phyloP scores from a whole-genome alignment of 2,797 vertebrate genomes.

The Onychomys arenicola region DNA sequence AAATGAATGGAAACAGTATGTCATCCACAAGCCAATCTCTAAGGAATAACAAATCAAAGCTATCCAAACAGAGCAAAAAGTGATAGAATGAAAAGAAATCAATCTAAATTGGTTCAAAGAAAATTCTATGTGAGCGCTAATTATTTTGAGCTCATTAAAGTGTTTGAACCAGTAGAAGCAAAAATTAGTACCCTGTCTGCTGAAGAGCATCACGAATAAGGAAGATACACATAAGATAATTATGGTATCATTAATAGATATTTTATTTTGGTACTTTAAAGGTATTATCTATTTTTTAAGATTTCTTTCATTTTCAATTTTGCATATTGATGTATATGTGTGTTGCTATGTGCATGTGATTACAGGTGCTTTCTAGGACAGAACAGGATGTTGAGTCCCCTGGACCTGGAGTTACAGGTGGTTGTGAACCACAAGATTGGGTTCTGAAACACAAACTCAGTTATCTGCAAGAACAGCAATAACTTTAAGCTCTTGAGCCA shows the following conservation, averaged over 20 bases:
- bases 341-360: neutral
- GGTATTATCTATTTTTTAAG: neutral
- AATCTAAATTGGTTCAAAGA: neutral
- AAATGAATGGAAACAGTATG: neutral
- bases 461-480: neutral
- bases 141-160: neutral
- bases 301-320: neutral
- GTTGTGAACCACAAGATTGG: neutral
- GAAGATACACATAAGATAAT: neutral
- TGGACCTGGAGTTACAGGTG: neutral
- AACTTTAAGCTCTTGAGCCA: no score
- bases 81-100: neutral
- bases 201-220: neutral
- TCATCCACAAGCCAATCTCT: neutral
- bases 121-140: neutral
- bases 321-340: neutral
- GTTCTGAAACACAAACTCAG: neutral
- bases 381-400: neutral
- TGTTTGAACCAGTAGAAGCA: neutral
- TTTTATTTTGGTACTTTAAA: neutral
- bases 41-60: neutral
- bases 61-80: neutral
- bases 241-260: neutral
- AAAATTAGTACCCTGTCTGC: neutral
- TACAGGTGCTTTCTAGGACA: neutral